Evolutionary conservation across 1,140 invertebrate genomes (phyloP), one percentile per base, ranked within the genome.

Genomic region (Adelges cooleyi): DNA sequence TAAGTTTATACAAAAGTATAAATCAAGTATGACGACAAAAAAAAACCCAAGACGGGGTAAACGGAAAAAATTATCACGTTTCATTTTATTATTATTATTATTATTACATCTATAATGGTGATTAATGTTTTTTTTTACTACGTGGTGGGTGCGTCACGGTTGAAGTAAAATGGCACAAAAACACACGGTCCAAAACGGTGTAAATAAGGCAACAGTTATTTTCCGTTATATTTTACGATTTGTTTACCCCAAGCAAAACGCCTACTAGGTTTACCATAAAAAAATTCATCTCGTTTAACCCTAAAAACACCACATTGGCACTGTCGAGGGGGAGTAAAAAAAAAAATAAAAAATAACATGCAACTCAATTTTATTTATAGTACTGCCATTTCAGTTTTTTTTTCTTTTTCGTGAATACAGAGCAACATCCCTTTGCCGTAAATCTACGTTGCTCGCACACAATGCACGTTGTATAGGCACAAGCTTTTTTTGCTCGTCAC

Each of bases 201-300:
- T 4, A 44, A 44, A 59, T 27, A 13, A 40, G 54, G 54, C 54
- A 59, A 59, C 38, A 27, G 42, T 33, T 62, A 48, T 62, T 62
- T 62, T 62, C 56, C 56, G 56, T 62, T 62, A 62, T 62, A 46
- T 62, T 44, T 59, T 62, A 62, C 42, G 56, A 62, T 62, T 62
- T 62, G 56, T 62, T 62, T 62, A 59, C 56, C 42, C 56, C 25
- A 20, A 62, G 25, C 56, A 33, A 48, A 62, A 46, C 56, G 56
- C 56, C 56, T 62, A 48, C 56, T 22, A 27, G 54, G 54, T 59
- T 46, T 46, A 62, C 56, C 56, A 33, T 62, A 48, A 48, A 62
- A 59, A 59, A 59, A 59, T 44, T 44, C 38, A 44, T 59, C 54
- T 23, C 20, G 40, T 56, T 59, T 59, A 59, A 59, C 54, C 54